Evolutionary conservation across 2,797 vertebrate species (phyloP).

Genomic region (Pseudopleuronectes americanus): DNA sequence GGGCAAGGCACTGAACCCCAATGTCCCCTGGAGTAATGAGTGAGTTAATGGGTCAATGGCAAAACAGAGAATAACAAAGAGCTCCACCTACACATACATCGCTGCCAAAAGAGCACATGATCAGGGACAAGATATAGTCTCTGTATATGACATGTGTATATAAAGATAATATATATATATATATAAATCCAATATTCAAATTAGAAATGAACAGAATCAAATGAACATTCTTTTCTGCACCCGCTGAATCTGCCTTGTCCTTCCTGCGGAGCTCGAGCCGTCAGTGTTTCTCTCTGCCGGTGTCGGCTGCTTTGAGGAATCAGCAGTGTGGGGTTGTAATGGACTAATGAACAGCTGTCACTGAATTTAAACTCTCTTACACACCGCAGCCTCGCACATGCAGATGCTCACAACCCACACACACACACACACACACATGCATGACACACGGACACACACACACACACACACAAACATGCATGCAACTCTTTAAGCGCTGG

Average conservation of each 20-base stretch:
- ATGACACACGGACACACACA: conserved; percentile 36
- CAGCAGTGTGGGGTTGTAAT: conserved; percentile 88
- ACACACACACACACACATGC: conserved; percentile 38
- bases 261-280: conserved; percentile 38
- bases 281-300: conserved; percentile 57
- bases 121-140: background rate
- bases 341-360: conserved; percentile 98
- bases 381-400: conserved; percentile 64
- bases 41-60: no score
- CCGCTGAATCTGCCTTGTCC: conserved; percentile 7
- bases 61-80: background rate
- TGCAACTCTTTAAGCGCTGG: conserved; percentile 56
- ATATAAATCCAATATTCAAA: no score
- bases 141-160: no score
- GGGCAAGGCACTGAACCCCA: no score
- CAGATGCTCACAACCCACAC: conserved; percentile 67
- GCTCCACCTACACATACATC: no score
- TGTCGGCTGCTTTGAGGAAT: conserved; percentile 86
- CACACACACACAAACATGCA: conserved; percentile 34
- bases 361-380: conserved; percentile 90
- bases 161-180: no score
- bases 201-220: background rate
- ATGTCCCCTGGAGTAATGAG: no score
- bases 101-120: no score
- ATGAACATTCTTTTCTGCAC: background rate